Evolutionary conservation across 2,113 vertebrate genomes (phyloP).

Genomic region (Lagopus muta): DNA sequence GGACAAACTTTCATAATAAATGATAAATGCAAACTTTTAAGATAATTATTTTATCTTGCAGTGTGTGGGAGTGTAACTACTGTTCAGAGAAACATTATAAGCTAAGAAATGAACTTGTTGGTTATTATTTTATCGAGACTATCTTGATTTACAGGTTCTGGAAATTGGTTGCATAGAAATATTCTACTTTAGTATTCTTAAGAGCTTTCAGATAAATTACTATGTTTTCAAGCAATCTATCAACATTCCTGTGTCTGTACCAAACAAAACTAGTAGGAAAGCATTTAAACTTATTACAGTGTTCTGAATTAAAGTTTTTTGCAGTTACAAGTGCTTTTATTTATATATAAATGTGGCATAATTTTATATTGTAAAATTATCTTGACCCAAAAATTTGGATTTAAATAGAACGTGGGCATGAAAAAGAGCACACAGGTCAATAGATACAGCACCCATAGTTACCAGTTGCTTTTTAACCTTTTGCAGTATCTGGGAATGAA

Average conservation of each 20-base stretch:
- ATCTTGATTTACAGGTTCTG: background rate
- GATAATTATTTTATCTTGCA: slow-evolving; percentile 23
- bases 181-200: background rate
- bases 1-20: background rate
- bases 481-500: background rate
- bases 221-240: background rate
- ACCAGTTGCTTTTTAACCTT: background rate
- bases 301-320: background rate
- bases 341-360: background rate
- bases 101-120: background rate
- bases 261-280: background rate
- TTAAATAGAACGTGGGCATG: background rate
- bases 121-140: background rate
- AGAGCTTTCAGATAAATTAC: background rate
- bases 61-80: background rate
- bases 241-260: background rate
- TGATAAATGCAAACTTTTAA: background rate
- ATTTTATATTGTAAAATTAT: background rate
- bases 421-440: background rate
- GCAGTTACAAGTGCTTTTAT: background rate
- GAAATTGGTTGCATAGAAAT: background rate
- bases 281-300: background rate
- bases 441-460: background rate
- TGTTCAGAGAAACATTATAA: slow-evolving; percentile 1
- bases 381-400: background rate